phyloP scores from a whole-genome alignment of 2,113 vertebrate genomes.

The Lasiurus cinereus region DNA sequence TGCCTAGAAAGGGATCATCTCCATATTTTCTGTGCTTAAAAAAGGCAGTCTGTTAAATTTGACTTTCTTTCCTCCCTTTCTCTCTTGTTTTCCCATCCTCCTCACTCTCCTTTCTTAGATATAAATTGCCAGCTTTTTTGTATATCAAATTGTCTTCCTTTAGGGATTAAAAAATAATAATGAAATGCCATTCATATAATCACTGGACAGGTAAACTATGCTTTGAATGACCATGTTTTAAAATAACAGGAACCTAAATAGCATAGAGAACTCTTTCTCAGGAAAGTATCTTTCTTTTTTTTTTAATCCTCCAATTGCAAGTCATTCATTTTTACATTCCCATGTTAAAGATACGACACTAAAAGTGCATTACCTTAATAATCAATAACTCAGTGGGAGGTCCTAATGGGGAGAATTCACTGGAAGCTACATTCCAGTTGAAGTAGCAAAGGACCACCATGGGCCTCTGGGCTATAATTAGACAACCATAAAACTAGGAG shows the following conservation, averaged over 20 bases:
- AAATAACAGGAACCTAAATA: conserved; percentile 70
- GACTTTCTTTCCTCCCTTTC: neutral
- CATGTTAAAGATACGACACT: conserved; percentile 73
- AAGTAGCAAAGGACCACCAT: conserved; percentile 78
- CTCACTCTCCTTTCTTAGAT: neutral
- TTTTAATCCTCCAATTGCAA: conserved; percentile 71
- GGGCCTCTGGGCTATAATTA: conserved; percentile 81
- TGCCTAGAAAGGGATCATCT: conserved; percentile 45
- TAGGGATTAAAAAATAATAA: conserved; percentile 23
- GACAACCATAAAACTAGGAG: conserved; percentile 78
- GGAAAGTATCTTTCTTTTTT: conserved; percentile 54
- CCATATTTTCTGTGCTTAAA: conserved; percentile 33
- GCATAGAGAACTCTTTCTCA: neutral
- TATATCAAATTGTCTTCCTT: conserved; percentile 51
- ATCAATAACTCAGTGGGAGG: conserved; percentile 84
- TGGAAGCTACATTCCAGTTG: conserved; percentile 81
- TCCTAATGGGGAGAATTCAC: conserved; percentile 80
- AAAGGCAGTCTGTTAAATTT: conserved; percentile 13
- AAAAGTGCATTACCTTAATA: conserved; percentile 86
- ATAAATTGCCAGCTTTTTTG: neutral
- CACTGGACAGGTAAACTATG: neutral
- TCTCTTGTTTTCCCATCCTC: neutral
- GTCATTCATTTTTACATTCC: conserved; percentile 82
- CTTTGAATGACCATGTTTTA: conserved; percentile 58
- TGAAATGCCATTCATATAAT: conserved; percentile 23